A percentile compares a stretch with the other conserved stretches of the same genome.
Evolutionary conservation across 2,888 invertebrate genomes (phyloP).

Genomic region (Perithous albicinctus): DNA sequence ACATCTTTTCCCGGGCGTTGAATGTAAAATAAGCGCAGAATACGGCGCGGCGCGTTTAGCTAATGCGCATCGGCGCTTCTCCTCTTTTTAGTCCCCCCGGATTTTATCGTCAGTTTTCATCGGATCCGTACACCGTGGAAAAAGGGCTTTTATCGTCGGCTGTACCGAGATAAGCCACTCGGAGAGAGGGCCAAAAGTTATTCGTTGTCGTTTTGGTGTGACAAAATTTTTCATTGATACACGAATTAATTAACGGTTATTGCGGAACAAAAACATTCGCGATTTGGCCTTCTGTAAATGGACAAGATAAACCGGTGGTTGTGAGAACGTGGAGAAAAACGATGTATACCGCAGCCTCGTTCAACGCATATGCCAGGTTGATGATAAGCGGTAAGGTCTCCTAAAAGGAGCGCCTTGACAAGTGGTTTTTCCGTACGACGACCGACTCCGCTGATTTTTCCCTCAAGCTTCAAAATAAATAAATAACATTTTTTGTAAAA

Average conservation of each 20-base stretch:
- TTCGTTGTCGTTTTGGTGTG: slow-evolving; percentile 7
- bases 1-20: neutral
- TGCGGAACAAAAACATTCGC: slow-evolving; percentile 6
- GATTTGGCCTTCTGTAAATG: neutral
- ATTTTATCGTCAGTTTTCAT: slow-evolving; percentile 20
- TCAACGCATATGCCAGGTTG: slow-evolving; percentile 76
- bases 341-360: slow-evolving; percentile 75
- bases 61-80: neutral
- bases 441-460: slow-evolving; percentile 49
- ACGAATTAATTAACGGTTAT: slow-evolving; percentile 3
- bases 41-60: neutral
- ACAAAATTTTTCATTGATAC: slow-evolving; percentile 10
- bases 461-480: slow-evolving; percentile 81
- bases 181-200: slow-evolving; percentile 13
- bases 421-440: slow-evolving; percentile 67
- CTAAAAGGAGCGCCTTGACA: slow-evolving; percentile 77
- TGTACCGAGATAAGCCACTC: slow-evolving; percentile 11
- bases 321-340: slow-evolving; percentile 25
- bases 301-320: slow-evolving; percentile 9
- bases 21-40: neutral
- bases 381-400: slow-evolving; percentile 79
- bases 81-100: neutral
- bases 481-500: no score
- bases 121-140: neutral
- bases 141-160: slow-evolving; percentile 9